Conservation (phyloP, 2,888 invertebrate genomes). For the Diarsia dahlii region DNA sequence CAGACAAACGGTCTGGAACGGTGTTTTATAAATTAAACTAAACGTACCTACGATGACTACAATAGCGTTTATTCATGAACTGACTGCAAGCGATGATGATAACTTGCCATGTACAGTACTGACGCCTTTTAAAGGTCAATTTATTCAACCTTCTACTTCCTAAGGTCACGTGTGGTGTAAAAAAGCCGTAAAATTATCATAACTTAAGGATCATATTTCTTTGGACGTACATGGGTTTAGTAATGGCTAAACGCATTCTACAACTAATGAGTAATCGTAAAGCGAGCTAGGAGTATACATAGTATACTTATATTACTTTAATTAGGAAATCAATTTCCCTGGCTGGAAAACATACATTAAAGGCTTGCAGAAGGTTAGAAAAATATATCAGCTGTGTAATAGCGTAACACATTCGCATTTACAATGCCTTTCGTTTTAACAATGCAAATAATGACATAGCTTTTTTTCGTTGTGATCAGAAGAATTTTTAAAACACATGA, state of each 20-base stretch:
- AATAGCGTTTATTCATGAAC: conserved; percentile 24
- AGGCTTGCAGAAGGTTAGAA: conserved; percentile 15
- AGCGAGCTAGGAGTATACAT: conserved; percentile 12
- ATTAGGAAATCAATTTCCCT: conserved; percentile 17
- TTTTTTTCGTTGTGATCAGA: no score
- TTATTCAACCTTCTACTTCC: conserved; percentile 22
- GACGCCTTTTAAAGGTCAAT: conserved; percentile 43
- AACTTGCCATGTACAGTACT: neutral
- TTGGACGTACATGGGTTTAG: conserved; percentile 17
- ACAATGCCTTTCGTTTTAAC: neutral
- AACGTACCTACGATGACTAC: conserved; percentile 13
- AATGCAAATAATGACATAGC: neutral
- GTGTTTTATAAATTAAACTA: conserved; percentile 52
- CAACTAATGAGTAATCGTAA: conserved; percentile 45
- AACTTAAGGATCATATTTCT: conserved; percentile 41
- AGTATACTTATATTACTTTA: conserved; percentile 47
- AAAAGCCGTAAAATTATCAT: conserved; percentile 35
- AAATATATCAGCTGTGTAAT: neutral
- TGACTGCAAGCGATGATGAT: conserved; percentile 12
- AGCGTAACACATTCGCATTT: neutral
- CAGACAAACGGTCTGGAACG: conserved; percentile 44
- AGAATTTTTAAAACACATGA: neutral
- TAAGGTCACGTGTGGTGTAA: conserved; percentile 24
- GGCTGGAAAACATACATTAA: neutral
- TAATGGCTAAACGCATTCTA: conserved; percentile 39